Conservation (phyloP, 2,113 vertebrate species). For the Onychorhynchus coronatus region DNA sequence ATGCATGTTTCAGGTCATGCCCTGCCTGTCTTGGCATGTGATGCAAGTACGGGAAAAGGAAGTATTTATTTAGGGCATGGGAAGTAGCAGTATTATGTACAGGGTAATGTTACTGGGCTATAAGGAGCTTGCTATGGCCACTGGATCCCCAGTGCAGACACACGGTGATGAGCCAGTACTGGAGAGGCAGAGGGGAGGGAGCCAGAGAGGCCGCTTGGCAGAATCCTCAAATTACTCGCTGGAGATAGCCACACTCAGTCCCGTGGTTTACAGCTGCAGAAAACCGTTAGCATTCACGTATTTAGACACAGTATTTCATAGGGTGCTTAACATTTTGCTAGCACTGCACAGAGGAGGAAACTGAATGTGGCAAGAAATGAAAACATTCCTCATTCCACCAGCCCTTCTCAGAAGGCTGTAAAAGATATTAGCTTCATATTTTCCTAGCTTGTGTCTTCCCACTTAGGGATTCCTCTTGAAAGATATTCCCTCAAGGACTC, state of each 20-base stretch:
- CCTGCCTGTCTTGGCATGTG: background rate
- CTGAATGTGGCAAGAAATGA: background rate
- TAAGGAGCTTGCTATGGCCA: background rate
- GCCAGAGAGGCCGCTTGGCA: background rate
- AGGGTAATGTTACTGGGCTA: background rate
- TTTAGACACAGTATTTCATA: background rate
- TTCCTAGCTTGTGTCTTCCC: background rate
- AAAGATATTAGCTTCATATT: background rate
- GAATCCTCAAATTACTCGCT: background rate
- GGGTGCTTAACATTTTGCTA: background rate
- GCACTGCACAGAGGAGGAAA: background rate
- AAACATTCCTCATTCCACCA: background rate
- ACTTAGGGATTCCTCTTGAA: background rate
- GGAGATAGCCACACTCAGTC: background rate
- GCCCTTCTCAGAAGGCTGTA: background rate
- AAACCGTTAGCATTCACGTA: background rate
- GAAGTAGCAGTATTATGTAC: background rate
- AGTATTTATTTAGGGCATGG: background rate
- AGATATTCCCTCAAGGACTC: conserved; percentile 18
- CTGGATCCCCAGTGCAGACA: background rate
- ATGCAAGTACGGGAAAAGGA: background rate
- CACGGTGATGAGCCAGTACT: accelerated
- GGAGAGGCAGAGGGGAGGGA: background rate
- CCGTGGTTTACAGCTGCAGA: background rate
- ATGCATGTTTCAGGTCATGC: background rate